Conservation (phyloP, 1,140 invertebrate species). For the Cephus cinctus region DNA sequence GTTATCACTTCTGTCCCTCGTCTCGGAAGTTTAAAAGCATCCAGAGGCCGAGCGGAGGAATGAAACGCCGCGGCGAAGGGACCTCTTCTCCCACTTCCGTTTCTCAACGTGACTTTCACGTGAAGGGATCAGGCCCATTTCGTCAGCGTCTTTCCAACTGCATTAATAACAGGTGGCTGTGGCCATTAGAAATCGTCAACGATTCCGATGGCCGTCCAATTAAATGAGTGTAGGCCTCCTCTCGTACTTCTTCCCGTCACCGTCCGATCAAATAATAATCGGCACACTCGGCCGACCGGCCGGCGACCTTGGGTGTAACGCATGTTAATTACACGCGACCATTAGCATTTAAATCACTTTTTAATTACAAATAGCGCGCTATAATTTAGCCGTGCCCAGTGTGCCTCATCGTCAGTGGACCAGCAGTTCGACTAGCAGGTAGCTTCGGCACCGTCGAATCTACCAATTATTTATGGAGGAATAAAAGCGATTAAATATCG, state of each 20-base stretch:
- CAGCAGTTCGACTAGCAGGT: constrained; percentile 21
- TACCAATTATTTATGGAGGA: constrained; percentile 32
- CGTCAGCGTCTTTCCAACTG: background rate
- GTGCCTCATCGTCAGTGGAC: no score
- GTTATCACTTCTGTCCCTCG: no score
- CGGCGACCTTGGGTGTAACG: constrained; percentile 26
- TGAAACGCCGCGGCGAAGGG: background rate
- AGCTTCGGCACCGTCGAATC: constrained; percentile 19
- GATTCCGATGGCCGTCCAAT: constrained; percentile 6
- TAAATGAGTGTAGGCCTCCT: constrained; percentile 1
- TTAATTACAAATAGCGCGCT: constrained; percentile 34
- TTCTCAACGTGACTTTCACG: no score
- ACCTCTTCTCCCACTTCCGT: no score
- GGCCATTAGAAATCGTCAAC: constrained; percentile 5
- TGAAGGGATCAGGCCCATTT: no score
- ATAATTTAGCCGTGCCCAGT: no score
- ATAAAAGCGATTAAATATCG: constrained; percentile 30
- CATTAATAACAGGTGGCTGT: constrained; percentile 5
- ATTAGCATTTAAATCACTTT: constrained; percentile 45
- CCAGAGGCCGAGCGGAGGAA: no score
- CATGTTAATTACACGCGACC: constrained; percentile 30
- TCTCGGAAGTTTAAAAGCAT: no score
- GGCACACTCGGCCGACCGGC: background rate
- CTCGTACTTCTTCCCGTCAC: background rate
- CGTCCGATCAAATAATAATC: constrained; percentile 4